Evolutionary conservation across 2,797 vertebrate genomes (phyloP).

Genomic region (Aeoliscus strigatus): DNA sequence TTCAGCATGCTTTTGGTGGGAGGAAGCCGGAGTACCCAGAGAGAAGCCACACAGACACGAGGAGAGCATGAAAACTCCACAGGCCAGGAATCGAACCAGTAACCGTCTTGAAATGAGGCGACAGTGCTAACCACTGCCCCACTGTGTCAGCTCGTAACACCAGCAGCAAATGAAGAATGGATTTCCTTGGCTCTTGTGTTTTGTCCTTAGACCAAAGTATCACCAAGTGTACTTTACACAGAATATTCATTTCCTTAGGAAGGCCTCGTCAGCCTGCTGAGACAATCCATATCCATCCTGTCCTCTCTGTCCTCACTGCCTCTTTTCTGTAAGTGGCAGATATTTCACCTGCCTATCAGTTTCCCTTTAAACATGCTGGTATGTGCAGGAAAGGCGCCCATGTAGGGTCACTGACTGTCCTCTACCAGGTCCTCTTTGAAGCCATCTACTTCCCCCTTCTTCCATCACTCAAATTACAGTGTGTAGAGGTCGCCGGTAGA

Average conservation of each 20-base stretch:
- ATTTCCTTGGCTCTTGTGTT: conserved; percentile 60
- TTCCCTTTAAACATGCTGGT: conserved; percentile 79
- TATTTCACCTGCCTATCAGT: conserved; percentile 79
- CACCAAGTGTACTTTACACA: conserved; percentile 73
- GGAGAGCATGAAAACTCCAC: too few species aligned
- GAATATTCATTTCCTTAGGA: conserved; percentile 79
- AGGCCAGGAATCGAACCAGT: too few species aligned
- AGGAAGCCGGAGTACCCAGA: too few species aligned
- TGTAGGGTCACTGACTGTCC: conserved; percentile 78
- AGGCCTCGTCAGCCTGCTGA: conserved; percentile 76
- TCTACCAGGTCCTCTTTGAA: conserved; percentile 62
- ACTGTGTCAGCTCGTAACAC: too few species aligned
- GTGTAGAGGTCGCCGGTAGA: conserved; percentile 54
- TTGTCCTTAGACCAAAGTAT: conserved; percentile 71
- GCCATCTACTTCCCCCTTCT: conserved; percentile 50
- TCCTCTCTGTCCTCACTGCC: conserved; percentile 72
- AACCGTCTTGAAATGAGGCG: too few species aligned
- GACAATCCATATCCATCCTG: conserved; percentile 79
- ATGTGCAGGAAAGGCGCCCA: conserved; percentile 79
- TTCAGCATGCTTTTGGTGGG: too few species aligned
- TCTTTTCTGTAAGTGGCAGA: conserved; percentile 79
- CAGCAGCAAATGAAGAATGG: conserved; percentile 59
- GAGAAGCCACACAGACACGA: too few species aligned
- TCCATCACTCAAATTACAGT: conserved; percentile 69
- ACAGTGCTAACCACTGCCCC: too few species aligned